Conservation (phyloP, 2,797 vertebrate genomes). For the Manis pentadactyla region DNA sequence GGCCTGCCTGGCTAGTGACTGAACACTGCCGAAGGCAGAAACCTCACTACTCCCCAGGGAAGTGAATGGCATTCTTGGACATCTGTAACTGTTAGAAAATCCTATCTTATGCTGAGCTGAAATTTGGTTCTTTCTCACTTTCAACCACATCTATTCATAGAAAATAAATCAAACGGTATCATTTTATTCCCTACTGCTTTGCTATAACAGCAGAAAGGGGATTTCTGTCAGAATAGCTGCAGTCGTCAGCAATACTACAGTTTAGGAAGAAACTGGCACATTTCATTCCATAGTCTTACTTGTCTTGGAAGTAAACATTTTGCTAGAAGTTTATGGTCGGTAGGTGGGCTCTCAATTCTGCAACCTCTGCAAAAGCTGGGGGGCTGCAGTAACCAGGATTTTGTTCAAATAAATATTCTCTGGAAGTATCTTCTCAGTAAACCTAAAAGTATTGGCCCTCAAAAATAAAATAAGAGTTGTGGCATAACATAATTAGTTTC, state of each 20-base stretch:
- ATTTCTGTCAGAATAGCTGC: neutral
- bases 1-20: neutral
- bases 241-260: neutral
- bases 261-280: neutral
- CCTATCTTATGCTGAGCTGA: neutral
- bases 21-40: neutral
- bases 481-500: conserved; percentile 57
- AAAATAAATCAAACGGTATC: neutral
- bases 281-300: neutral
- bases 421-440: neutral
- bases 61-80: neutral
- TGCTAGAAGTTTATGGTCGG: neutral
- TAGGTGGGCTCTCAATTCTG: neutral
- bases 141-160: neutral
- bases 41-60: neutral
- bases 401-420: neutral
- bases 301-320: conserved; percentile 30
- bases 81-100: neutral
- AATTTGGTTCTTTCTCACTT: conserved; percentile 27
- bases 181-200: conserved; percentile 23
- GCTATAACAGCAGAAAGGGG: neutral
- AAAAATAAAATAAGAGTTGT: neutral
- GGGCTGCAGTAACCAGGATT: neutral
- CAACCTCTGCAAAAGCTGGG: neutral
- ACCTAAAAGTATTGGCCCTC: conserved; percentile 4